These are phyloP conservation scores for Palythoa grandis DNA, from an alignment of 92 coral and sea anemone genomes.

Conservation along the genomic window DNA sequence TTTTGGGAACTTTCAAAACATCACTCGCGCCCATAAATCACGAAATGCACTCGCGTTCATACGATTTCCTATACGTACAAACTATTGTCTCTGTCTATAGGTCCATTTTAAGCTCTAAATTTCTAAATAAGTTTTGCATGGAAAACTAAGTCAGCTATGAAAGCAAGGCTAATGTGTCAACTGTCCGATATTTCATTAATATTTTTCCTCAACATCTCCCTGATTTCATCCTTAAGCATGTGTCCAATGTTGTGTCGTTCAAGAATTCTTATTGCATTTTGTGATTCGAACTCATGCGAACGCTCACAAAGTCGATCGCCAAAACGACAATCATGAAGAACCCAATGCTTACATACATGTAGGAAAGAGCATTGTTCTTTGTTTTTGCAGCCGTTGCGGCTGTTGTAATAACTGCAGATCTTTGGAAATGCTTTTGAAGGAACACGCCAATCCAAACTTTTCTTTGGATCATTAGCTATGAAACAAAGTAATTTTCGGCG, in stretches of 20 bases:
- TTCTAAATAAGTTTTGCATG: too few relatives aligned
- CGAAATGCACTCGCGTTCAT: too few relatives aligned
- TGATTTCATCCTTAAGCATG: constrained; percentile 19
- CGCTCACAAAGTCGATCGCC: neutral
- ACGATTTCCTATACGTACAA: too few relatives aligned
- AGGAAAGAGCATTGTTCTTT: neutral
- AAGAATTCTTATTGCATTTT: neutral
- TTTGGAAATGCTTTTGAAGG: constrained; percentile 4
- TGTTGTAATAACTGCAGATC: constrained; percentile 15
- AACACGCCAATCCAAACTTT: constrained; percentile 1
- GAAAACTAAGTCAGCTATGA: too few relatives aligned
- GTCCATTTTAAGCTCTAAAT: too few relatives aligned
- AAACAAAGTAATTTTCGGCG: constrained; percentile 1
- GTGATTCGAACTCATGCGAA: constrained; percentile 16
- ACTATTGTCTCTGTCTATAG: too few relatives aligned
- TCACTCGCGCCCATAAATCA: too few relatives aligned
- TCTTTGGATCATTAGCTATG: neutral
- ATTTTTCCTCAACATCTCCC: neutral
- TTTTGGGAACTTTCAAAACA: too few relatives aligned
- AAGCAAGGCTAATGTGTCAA: too few relatives aligned
- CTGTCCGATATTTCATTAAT: neutral
- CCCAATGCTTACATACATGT: constrained; percentile 16
- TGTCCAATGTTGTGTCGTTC: constrained; percentile 36
- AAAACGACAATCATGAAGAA: neutral
- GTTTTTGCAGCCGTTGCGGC: neutral